These are phyloP conservation scores for Pardosa pseudoannulata DNA, from an alignment of 2,888 invertebrate species.

Conservation along the genomic window DNA sequence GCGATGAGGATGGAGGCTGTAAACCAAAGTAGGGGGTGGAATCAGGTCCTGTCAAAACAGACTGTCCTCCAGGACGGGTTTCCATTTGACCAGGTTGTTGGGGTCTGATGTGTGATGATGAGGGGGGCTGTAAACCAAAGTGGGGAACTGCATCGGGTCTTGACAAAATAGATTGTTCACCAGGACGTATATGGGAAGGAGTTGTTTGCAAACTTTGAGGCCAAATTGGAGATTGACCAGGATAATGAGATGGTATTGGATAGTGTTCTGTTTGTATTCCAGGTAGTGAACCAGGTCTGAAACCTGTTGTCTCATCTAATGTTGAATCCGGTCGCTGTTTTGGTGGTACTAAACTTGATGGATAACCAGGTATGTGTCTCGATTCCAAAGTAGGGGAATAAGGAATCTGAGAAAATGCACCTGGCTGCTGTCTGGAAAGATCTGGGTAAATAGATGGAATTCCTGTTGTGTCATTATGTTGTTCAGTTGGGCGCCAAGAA, in stretches of 20 bases:
- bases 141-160: neutral
- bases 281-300: conserved; percentile 1
- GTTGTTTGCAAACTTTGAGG: neutral
- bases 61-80: no score
- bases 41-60: neutral
- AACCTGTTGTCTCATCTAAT: neutral
- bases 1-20: neutral
- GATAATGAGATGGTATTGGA: neutral
- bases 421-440: neutral
- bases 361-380: neutral
- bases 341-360: neutral
- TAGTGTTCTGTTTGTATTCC: neutral
- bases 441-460: neutral
- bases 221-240: neutral
- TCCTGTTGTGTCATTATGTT: conserved; percentile 8
- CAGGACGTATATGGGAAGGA: neutral
- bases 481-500: neutral
- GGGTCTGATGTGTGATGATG: neutral
- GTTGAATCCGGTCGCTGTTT: neutral
- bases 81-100: neutral
- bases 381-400: neutral
- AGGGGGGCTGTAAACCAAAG: neutral
- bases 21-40: neutral
- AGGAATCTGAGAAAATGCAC: neutral
- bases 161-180: neutral